Conservation (phyloP, 2,113 vertebrate genomes). For the Muntiacus reevesi region DNA sequence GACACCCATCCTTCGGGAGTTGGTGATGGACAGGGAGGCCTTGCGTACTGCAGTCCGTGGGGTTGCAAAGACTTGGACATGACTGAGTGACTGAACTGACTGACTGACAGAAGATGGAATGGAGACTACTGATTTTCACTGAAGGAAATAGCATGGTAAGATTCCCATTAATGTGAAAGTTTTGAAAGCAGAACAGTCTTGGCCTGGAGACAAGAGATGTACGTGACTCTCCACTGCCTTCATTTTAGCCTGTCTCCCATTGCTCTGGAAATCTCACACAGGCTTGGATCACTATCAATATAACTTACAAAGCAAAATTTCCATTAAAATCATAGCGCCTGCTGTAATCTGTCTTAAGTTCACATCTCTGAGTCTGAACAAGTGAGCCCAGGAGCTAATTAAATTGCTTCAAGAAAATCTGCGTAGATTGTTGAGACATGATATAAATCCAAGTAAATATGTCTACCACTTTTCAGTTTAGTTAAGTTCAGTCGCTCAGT, state of each 20-base stretch:
- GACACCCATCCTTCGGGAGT: accelerated
- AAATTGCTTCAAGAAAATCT: not conserved
- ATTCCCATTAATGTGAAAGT: not conserved
- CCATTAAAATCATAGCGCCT: not conserved
- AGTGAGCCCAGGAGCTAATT: not conserved
- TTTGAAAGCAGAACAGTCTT: not conserved
- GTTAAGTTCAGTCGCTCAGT: no score
- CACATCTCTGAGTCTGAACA: not conserved
- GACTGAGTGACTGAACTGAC: not conserved
- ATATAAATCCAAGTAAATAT: not conserved
- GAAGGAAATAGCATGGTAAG: not conserved
- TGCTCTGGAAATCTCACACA: not conserved
- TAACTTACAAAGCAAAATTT: not conserved
- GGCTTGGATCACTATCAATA: not conserved
- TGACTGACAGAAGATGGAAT: not conserved
- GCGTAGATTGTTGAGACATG: not conserved
- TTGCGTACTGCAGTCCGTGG: accelerated
- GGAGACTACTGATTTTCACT: not conserved
- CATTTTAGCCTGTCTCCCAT: accelerated
- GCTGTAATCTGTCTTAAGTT: not conserved
- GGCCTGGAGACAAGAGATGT: no score
- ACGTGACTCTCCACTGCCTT: accelerated
- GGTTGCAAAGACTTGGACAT: not conserved
- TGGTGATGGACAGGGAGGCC: not conserved
- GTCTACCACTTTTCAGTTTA: not conserved